These are phyloP conservation scores for Sardinella longiceps DNA, from an alignment of 2,797 vertebrate species.

Conservation along the genomic window DNA sequence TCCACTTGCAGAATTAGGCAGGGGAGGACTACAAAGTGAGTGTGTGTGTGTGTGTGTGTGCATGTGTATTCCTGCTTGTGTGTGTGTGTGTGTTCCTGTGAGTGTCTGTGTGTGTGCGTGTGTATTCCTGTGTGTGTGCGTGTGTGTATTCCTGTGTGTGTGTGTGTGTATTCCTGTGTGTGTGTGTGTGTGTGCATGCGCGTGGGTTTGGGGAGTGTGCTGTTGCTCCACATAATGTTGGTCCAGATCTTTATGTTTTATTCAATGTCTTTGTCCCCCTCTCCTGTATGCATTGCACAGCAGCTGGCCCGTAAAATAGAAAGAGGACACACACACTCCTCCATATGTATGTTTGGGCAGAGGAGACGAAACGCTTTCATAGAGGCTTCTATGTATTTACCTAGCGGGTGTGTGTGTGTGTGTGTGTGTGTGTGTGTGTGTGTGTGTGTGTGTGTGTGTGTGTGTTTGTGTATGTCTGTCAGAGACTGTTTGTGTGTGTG, in stretches of 20 bases:
- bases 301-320: background rate
- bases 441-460: background rate
- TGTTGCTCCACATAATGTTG: background rate
- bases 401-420: background rate
- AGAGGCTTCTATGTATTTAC: background rate
- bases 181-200: background rate
- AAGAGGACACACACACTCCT: background rate
- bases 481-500: background rate
- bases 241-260: background rate
- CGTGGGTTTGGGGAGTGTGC: background rate
- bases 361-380: background rate
- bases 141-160: background rate
- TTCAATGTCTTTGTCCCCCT: background rate
- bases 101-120: background rate
- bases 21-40: background rate
- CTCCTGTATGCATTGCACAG: background rate
- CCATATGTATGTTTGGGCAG: background rate
- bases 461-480: no score
- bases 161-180: background rate
- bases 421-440: background rate
- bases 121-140: conserved; percentile 9
- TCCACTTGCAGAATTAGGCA: background rate
- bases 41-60: no score
- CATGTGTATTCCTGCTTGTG: no score
- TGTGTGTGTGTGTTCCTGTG: background rate